Evolutionary conservation across 2,888 invertebrate species (phyloP).

Genomic region (Dyspetes luteomarginatus): DNA sequence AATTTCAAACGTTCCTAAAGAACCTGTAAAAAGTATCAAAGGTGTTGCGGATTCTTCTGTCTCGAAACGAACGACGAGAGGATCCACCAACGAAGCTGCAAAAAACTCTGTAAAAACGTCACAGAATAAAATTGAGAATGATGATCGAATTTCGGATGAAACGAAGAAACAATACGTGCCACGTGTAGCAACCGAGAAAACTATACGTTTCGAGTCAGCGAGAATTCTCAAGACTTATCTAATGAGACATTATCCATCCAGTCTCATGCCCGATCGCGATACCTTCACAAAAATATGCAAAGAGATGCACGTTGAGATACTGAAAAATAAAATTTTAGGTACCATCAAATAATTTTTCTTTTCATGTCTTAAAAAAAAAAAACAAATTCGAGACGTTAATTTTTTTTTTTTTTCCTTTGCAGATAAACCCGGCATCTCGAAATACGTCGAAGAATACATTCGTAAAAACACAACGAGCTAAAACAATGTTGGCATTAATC

Average conservation of each 20-base stretch:
- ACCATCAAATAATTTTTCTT: constrained; percentile 24
- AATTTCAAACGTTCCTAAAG: neutral
- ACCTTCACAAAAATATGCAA: constrained; percentile 75
- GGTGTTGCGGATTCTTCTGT: neutral
- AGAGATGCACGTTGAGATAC: constrained; percentile 74
- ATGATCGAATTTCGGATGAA: constrained; percentile 31
- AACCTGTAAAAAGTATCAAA: neutral
- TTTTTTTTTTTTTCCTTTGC: constrained; percentile 5
- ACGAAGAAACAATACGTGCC: constrained; percentile 49
- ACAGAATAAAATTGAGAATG: constrained; percentile 10
- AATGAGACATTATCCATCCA: constrained; percentile 75
- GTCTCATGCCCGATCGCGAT: constrained; percentile 76
- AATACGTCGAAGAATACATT: constrained; percentile 59
- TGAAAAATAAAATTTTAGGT: constrained; percentile 75
- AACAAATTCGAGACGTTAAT: constrained; percentile 8
- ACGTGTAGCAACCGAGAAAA: constrained; percentile 69
- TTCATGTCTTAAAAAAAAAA: neutral
- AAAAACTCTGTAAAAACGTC: constrained; percentile 17
- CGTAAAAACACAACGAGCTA: constrained; percentile 15
- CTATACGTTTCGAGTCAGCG: constrained; percentile 71
- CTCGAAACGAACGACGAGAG: neutral
- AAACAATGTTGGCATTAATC: neutral
- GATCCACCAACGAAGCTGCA: neutral
- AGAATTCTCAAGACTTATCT: constrained; percentile 76
- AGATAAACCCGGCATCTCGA: constrained; percentile 59